Conservation (phyloP, 2,888 invertebrate genomes). For the Loripinus fragilis region DNA sequence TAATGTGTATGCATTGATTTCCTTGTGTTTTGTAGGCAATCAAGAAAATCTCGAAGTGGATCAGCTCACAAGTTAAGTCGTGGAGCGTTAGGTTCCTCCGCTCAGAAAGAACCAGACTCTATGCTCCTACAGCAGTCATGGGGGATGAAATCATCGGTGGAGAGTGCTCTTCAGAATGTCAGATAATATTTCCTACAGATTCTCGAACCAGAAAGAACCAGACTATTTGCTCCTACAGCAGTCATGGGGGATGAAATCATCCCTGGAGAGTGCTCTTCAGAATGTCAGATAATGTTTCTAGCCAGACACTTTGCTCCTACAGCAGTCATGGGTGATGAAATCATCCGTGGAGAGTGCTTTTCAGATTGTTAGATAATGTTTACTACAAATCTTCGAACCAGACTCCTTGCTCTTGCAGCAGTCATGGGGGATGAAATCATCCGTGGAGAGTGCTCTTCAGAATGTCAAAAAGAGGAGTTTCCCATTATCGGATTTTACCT, state of each 20-base stretch:
- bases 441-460: slow-evolving; percentile 50
- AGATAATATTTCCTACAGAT: slow-evolving; percentile 24
- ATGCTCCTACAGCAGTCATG: slow-evolving; percentile 66
- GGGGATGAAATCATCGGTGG: slow-evolving; percentile 55
- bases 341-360: slow-evolving; percentile 45
- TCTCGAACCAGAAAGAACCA: slow-evolving; percentile 61
- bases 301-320: slow-evolving; percentile 65
- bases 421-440: slow-evolving; percentile 62
- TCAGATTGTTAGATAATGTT: slow-evolving; percentile 39
- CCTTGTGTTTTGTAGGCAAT: slow-evolving; percentile 13
- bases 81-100: slow-evolving; percentile 20
- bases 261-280: slow-evolving; percentile 50
- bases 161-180: slow-evolving; percentile 55
- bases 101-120: slow-evolving; percentile 67
- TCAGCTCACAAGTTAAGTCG: slow-evolving; percentile 42
- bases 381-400: slow-evolving; percentile 56
- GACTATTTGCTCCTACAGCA: slow-evolving; percentile 66
- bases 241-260: slow-evolving; percentile 62
- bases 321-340: slow-evolving; percentile 65
- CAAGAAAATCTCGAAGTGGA: slow-evolving; percentile 35
- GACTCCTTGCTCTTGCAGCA: slow-evolving; percentile 66
- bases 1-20: background rate
- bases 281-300: slow-evolving; percentile 52
- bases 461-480: too few species aligned
- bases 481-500: too few species aligned